Conservation (phyloP, 2,888 invertebrate genomes). For the Acholoe squamosa region DNA sequence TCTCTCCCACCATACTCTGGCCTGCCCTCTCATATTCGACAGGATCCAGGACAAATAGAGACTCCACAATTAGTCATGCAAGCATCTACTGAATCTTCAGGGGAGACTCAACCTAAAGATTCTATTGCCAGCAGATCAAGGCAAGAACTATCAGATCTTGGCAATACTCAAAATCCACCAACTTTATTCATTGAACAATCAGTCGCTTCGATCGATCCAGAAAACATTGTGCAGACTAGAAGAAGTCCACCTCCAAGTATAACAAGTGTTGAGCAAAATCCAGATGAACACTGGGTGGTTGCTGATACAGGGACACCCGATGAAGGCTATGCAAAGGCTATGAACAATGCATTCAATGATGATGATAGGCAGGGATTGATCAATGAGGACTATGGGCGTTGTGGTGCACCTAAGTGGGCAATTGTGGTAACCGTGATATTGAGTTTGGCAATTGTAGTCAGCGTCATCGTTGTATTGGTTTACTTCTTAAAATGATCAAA, state of each 20-base stretch:
- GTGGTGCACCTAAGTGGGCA: conserved; percentile 14
- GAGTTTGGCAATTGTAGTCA: background rate
- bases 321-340: background rate
- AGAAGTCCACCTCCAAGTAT: background rate
- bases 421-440: background rate
- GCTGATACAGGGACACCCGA: background rate
- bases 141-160: no score
- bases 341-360: background rate
- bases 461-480: background rate
- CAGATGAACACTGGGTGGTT: background rate
- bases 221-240: background rate
- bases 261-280: background rate
- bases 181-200: background rate
- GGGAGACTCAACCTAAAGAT: background rate
- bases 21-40: background rate
- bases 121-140: background rate
- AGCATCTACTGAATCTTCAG: background rate
- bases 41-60: background rate
- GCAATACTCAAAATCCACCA: no score
- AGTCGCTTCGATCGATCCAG: background rate
- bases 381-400: background rate
- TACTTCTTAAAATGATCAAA: background rate
- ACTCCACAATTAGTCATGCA: background rate
- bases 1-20: background rate
- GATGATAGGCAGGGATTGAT: background rate